Conservation (phyloP, 2,888 invertebrate genomes). For the Saturnia pavonia region DNA sequence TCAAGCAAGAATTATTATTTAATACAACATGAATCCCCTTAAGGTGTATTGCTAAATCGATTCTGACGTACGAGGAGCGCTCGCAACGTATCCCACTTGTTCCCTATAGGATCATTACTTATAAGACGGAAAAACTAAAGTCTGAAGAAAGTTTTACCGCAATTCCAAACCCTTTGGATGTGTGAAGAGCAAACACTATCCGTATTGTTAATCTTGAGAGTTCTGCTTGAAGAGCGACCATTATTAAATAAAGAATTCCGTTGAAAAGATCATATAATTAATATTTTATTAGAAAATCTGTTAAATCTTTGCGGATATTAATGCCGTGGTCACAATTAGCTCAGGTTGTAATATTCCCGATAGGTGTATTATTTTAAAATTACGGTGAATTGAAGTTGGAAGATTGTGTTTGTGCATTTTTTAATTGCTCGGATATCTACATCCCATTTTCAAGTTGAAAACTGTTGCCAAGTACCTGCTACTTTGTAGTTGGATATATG, state of each 20-base stretch:
- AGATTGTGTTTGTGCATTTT: too few species aligned
- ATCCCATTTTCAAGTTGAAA: background rate
- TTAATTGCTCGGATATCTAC: background rate
- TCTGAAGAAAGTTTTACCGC: constrained; percentile 10
- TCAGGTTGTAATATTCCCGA: too few species aligned
- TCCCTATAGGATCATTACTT: constrained; percentile 13
- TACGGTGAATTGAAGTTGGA: too few species aligned
- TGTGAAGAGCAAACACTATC: constrained; percentile 4
- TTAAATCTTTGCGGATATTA: background rate
- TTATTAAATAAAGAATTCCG: background rate
- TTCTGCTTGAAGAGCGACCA: constrained; percentile 24
- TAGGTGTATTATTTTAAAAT: too few species aligned
- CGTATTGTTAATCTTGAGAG: background rate
- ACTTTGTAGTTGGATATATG: too few species aligned
- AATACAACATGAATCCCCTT: constrained; percentile 8
- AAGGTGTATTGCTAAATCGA: constrained; percentile 2
- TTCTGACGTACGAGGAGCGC: constrained; percentile 3
- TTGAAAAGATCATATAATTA: background rate
- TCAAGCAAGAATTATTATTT: constrained; percentile 6
- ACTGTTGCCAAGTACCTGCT: too few species aligned
- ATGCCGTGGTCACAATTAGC: too few species aligned
- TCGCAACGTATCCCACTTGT: background rate
- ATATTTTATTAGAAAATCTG: background rate
- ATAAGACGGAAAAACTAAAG: constrained; percentile 11
- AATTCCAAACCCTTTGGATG: constrained; percentile 7